Conservation (phyloP, 2,113 vertebrate species). For the Centrocercus urophasianus region DNA sequence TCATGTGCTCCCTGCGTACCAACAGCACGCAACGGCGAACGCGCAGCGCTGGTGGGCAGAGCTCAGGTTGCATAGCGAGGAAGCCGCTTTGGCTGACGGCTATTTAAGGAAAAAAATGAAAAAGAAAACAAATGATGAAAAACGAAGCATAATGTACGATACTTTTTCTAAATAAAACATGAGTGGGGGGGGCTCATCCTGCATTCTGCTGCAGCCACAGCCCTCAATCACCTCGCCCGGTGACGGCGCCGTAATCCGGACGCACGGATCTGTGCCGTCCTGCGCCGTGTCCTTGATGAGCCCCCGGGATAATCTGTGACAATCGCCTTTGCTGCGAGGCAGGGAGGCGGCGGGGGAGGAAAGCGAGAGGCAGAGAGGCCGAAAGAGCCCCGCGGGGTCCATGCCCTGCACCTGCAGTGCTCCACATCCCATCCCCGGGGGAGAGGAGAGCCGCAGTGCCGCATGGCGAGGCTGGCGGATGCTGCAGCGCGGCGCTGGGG, state of each 20-base stretch:
- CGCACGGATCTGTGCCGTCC: neutral
- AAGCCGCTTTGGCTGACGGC: neutral
- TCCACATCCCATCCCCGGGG: neutral
- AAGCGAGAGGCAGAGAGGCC: neutral
- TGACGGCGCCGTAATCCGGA: neutral
- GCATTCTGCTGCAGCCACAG: neutral
- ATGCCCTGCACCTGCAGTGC: neutral
- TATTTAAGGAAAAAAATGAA: neutral
- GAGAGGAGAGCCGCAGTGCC: slow-evolving; percentile 61
- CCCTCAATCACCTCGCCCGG: neutral
- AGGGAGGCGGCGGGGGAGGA: neutral
- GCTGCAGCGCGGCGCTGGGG: neutral
- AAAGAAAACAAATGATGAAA: neutral
- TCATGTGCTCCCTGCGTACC: neutral
- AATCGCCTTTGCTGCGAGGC: slow-evolving; percentile 23
- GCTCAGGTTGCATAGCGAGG: neutral
- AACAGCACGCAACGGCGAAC: neutral
- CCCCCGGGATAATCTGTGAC: slow-evolving; percentile 2
- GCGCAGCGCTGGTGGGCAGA: neutral
- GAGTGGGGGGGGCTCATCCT: neutral
- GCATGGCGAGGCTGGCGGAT: too few species aligned
- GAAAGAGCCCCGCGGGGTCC: neutral
- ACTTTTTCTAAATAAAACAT: neutral
- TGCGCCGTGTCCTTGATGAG: neutral
- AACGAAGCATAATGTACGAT: neutral